Base-by-base conservation (phyloP, 2,113 vertebrate genomes). In the Acinonyx jubatus region DNA sequence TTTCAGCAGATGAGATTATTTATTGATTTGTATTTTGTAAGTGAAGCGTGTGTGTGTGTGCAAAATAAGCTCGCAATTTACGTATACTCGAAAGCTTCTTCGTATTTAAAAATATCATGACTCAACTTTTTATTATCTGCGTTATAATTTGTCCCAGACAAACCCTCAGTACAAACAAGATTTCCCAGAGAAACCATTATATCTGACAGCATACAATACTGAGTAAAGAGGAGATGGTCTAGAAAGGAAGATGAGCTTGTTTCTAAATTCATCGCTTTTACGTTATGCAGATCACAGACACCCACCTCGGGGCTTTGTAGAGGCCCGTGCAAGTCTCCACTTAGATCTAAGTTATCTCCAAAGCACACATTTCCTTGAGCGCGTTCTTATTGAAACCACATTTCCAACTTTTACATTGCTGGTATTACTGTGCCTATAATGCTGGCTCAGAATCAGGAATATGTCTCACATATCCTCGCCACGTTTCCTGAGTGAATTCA, bases 341-440 rank as follows among this genome's bases (percentile, higher is more conserved):
- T 69, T 89, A 93, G 94, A 95, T 83, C 94, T 95, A 94, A 97
- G 96, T 96, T 92, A 96, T 96, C 96, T 97, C 48, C 82, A 97
- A 86, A 79, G 61, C 69, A 95, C 97, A 96, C 82, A 94, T 92
- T 97, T 97, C 94, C 97, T 97, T 98, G 93, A 97, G 95, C 97
- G 96, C 45, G 36, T 81, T 97, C 93, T 98, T 98, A 98, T 97
- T 98, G 79, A 98, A 98, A 97, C 89, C 97, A 98, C 85, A 98
- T 98, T 98, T 97, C 83, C 94, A 98, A 94, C 82, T 94, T 96
- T 90, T 71, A 96, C 83, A 63, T 96, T 69, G 29, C 84, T 97
- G 76, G 50, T 86, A 79, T 97, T 97, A 61, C 93, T 93, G 82
- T 98, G 95, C 95, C 97, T 97, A 78, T 0, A 36, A 79, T 45